Evolutionary conservation across 2,888 invertebrate species (phyloP).

Genomic region (Plusia festucae): DNA sequence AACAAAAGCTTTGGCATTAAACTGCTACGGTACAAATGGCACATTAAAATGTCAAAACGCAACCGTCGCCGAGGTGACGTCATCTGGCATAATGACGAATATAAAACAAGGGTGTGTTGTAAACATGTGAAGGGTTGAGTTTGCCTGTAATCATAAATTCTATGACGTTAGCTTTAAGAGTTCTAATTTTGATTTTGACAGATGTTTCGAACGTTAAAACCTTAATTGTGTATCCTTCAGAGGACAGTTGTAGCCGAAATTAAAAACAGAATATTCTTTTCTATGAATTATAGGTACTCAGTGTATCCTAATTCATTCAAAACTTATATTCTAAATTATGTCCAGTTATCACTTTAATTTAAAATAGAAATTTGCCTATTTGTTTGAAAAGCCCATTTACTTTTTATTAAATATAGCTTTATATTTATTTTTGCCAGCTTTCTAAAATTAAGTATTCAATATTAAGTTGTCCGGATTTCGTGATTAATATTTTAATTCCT

Average conservation of each 20-base stretch:
- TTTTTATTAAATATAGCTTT: too few species aligned
- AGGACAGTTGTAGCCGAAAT: too few species aligned
- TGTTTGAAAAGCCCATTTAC: too few species aligned
- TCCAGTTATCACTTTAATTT: too few species aligned
- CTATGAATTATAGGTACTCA: too few species aligned
- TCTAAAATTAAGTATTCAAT: too few species aligned
- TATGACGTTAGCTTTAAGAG: slow-evolving; percentile 22
- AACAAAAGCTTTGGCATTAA: slow-evolving; percentile 79
- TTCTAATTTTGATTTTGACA: slow-evolving; percentile 3
- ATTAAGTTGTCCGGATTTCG: slow-evolving; percentile 36
- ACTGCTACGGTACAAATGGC: slow-evolving; percentile 70
- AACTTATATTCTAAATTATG: too few species aligned
- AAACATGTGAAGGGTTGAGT: slow-evolving; percentile 10
- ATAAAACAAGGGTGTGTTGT: slow-evolving; percentile 48
- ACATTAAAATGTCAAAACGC: slow-evolving; percentile 83
- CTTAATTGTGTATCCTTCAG: not conserved
- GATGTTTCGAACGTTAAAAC: not conserved
- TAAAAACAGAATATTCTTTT: too few species aligned
- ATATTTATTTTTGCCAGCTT: too few species aligned
- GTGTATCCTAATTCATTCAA: too few species aligned
- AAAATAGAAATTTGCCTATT: too few species aligned
- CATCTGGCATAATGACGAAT: slow-evolving; percentile 55
- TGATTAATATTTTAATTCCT: slow-evolving; percentile 39
- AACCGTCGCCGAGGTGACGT: slow-evolving; percentile 61
- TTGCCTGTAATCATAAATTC: slow-evolving; percentile 31